Evolutionary conservation across 1,140 invertebrate genomes (phyloP).

Genomic region (Zaprionus camerounensis): DNA sequence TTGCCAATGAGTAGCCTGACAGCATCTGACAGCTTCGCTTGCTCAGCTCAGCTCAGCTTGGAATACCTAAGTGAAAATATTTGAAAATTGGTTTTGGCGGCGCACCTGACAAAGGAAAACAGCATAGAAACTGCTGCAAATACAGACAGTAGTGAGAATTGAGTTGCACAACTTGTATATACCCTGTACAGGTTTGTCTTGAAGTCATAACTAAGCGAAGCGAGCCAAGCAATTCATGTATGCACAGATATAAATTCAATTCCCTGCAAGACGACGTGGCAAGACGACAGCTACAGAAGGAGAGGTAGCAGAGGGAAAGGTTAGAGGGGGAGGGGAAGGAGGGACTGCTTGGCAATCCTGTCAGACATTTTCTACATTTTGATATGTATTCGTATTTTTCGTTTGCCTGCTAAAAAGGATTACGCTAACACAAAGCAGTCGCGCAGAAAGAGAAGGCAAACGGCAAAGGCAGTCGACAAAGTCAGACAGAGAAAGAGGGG

Average conservation of each 20-base stretch:
- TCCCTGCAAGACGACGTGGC: slow-evolving; percentile 67
- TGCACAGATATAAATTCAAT: slow-evolving; percentile 69
- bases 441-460: slow-evolving; percentile 51
- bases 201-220: slow-evolving; percentile 15
- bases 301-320: not conserved
- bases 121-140: slow-evolving; percentile 57
- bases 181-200: slow-evolving; percentile 16
- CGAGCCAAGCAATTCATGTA: slow-evolving; percentile 42
- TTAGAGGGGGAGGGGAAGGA: not conserved
- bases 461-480: slow-evolving; percentile 25
- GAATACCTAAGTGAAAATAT: slow-evolving; percentile 80
- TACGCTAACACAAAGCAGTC: slow-evolving; percentile 69
- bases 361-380: slow-evolving; percentile 78
- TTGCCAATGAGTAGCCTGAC: slow-evolving; percentile 64
- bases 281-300: slow-evolving; percentile 40
- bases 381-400: slow-evolving; percentile 61
- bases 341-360: slow-evolving; percentile 56
- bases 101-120: slow-evolving; percentile 79
- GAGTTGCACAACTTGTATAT: slow-evolving; percentile 37
- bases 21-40: slow-evolving; percentile 41
- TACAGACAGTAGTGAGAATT: slow-evolving; percentile 2
- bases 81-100: slow-evolving; percentile 83
- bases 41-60: slow-evolving; percentile 8
- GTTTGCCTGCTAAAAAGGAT: slow-evolving; percentile 74
- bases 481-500: not conserved